Percentiles rank a stretch among this genome's conserved stretches.
Evolutionary conservation across 2,797 vertebrate genomes (phyloP).

Genomic region (Thalassophryne amazonica): DNA sequence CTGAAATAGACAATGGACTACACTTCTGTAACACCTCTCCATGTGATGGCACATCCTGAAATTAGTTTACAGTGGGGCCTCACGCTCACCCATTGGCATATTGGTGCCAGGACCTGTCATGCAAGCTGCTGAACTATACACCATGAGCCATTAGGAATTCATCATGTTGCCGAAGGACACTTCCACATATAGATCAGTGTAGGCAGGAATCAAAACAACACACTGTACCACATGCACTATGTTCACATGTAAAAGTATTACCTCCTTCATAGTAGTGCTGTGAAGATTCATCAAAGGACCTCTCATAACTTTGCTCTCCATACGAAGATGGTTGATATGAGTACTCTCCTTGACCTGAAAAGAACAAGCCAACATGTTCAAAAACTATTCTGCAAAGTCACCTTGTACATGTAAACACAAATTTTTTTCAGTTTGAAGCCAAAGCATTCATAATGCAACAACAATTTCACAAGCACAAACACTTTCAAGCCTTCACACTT

Average conservation of each 20-base stretch:
- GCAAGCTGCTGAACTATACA: too few species aligned
- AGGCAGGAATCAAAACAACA: background rate
- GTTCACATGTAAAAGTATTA: slow-evolving; percentile 39
- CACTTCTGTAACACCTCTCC: too few species aligned
- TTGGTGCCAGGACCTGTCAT: too few species aligned
- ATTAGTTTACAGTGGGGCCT: too few species aligned
- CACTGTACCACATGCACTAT: background rate
- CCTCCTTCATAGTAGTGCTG: slow-evolving; percentile 97
- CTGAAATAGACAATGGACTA: too few species aligned
- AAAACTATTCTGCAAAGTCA: slow-evolving; percentile 8
- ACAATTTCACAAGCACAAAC: slow-evolving; percentile 17
- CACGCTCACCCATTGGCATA: too few species aligned
- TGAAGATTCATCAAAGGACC: slow-evolving; percentile 90
- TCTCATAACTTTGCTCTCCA: slow-evolving; percentile 90
- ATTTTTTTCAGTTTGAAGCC: slow-evolving; percentile 3
- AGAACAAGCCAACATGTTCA: slow-evolving; percentile 27
- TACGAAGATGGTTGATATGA: slow-evolving; percentile 92
- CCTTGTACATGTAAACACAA: background rate
- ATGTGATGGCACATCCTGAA: too few species aligned
- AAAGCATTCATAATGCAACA: slow-evolving; percentile 4
- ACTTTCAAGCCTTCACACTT: slow-evolving; percentile 9
- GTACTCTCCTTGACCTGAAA: slow-evolving; percentile 88
- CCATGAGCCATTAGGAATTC: too few species aligned
- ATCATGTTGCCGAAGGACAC: too few species aligned
- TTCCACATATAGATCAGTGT: background rate